Percentiles rank a stretch among this genome's conserved stretches.
These are phyloP conservation scores for Xiphophorus birchmanni DNA, from an alignment of 2,797 vertebrate species.

Conservation along the genomic window DNA sequence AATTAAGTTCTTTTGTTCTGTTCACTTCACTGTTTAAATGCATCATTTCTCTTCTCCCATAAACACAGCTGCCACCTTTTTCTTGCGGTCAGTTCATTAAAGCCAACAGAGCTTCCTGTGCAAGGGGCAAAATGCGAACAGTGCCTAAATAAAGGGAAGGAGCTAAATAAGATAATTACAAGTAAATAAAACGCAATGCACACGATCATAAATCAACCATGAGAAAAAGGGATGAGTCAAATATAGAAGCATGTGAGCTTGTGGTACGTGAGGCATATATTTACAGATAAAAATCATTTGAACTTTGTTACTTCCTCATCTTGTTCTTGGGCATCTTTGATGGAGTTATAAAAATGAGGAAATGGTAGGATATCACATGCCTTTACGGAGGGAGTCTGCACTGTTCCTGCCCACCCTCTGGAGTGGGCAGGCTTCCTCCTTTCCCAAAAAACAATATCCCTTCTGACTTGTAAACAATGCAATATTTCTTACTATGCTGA, in stretches of 20 bases:
- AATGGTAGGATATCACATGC: slow-evolving; percentile 27
- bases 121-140: background rate
- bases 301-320: slow-evolving; percentile 74
- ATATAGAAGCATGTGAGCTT: background rate
- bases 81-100: background rate
- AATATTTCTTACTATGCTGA: background rate
- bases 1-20: background rate
- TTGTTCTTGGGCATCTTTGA: slow-evolving; percentile 45
- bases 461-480: background rate
- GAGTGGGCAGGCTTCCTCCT: slow-evolving; percentile 11
- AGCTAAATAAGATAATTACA: background rate
- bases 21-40: slow-evolving; percentile 12
- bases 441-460: background rate
- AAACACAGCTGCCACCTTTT: background rate
- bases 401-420: slow-evolving; percentile 13
- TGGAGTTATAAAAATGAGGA: slow-evolving; percentile 59
- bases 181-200: background rate
- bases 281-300: slow-evolving; percentile 57
- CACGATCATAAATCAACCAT: background rate
- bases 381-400: slow-evolving; percentile 14
- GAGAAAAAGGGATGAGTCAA: background rate
- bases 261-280: slow-evolving; percentile 14
- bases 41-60: background rate
- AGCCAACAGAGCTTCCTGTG: background rate
- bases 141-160: background rate